These are phyloP conservation scores for Pediacus dermestoides DNA, from an alignment of 2,888 invertebrate genomes.

Conservation along the genomic window DNA sequence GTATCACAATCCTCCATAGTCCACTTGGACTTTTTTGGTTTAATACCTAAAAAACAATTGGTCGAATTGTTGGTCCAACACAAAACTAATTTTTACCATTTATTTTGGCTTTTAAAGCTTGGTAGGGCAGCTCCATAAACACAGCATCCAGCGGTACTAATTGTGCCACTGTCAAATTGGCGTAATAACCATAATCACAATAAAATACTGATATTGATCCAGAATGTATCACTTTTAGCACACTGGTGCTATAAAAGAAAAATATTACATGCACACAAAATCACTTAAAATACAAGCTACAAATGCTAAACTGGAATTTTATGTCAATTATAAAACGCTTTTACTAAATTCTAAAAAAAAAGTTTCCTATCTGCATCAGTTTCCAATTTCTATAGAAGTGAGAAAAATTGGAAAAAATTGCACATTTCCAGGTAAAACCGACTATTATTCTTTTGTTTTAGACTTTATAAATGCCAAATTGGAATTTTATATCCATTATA, in stretches of 20 bases:
- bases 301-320: too few relatives aligned
- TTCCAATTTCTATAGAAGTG: too few relatives aligned
- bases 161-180: constrained; percentile 54
- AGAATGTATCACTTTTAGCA: constrained; percentile 54
- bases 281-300: too few relatives aligned
- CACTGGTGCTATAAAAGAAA: constrained; percentile 50
- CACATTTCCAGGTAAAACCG: too few relatives aligned
- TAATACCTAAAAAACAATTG: constrained; percentile 49
- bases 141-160: constrained; percentile 55
- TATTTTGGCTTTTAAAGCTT: constrained; percentile 63
- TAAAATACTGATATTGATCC: constrained; percentile 59
- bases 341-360: too few relatives aligned
- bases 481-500: too few relatives aligned
- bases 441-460: too few relatives aligned
- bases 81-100: constrained; percentile 49
- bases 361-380: too few relatives aligned
- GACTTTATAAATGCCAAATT: too few relatives aligned
- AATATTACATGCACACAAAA: too few relatives aligned
- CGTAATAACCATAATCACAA: constrained; percentile 64
- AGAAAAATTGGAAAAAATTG: too few relatives aligned
- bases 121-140: constrained; percentile 61
- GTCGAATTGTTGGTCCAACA: constrained; percentile 11
- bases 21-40: constrained; percentile 59
- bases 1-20: constrained; percentile 68
- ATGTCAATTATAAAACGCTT: too few relatives aligned